These are phyloP conservation scores for Threskiornis aethiopicus DNA, from an alignment of 2,797 vertebrate species.

Conservation along the genomic window DNA sequence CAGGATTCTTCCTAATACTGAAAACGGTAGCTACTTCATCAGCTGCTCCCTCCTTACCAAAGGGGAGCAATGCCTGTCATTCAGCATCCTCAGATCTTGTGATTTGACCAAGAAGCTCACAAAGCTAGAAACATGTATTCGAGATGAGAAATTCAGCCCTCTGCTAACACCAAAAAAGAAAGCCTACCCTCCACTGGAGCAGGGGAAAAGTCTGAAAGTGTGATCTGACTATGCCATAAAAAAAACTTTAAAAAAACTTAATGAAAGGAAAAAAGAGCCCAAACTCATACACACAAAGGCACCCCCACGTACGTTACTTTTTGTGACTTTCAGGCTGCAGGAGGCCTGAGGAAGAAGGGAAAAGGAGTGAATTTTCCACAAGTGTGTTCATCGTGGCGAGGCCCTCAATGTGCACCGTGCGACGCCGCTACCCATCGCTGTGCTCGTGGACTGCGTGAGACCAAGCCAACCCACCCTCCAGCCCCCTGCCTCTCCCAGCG, in stretches of 20 bases:
- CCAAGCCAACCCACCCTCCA: background rate
- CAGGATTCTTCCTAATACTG: background rate
- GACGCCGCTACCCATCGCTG: accelerated
- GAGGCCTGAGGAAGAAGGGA: background rate
- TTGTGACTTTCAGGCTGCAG: background rate
- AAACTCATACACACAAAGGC: background rate
- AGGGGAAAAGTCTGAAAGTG: background rate
- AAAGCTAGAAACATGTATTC: background rate
- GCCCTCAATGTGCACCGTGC: accelerated
- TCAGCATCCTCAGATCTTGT: background rate
- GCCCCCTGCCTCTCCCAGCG: background rate
- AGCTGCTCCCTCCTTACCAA: background rate
- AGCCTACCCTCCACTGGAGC: accelerated
- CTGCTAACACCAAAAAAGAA: background rate
- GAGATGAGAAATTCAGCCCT: background rate
- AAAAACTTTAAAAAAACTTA: background rate
- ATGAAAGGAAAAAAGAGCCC: background rate
- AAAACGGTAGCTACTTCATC: background rate
- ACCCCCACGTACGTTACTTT: accelerated
- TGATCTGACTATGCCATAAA: background rate
- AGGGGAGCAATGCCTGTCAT: background rate
- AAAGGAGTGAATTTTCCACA: background rate
- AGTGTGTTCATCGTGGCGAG: accelerated
- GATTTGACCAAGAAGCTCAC: background rate
- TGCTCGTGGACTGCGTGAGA: background rate